Conservation (phyloP, 1,140 invertebrate species). For the Lordiphosa collinella region DNA sequence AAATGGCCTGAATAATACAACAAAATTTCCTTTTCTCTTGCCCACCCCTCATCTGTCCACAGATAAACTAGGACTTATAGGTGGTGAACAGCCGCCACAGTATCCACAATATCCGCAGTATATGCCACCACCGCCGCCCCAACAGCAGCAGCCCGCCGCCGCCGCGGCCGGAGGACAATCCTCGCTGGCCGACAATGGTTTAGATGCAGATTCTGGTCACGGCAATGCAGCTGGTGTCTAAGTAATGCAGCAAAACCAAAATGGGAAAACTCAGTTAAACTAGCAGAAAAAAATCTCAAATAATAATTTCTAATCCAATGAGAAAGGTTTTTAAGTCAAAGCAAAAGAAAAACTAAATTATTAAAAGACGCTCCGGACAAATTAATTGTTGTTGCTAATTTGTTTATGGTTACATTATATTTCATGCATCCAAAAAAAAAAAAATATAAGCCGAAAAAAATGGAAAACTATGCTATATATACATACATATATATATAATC, state of each 20-base stretch:
- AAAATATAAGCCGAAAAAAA: slow-evolving; percentile 15
- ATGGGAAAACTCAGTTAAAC: slow-evolving; percentile 60
- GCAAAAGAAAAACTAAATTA: slow-evolving; percentile 42
- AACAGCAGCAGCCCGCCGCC: slow-evolving; percentile 57
- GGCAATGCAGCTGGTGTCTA: slow-evolving; percentile 42
- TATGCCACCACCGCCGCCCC: slow-evolving; percentile 71
- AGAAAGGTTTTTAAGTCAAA: slow-evolving; percentile 39
- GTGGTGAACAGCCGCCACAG: slow-evolving; percentile 78
- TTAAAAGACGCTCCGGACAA: slow-evolving; percentile 70
- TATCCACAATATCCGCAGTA: slow-evolving; percentile 79
- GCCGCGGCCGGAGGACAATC: slow-evolving; percentile 63
- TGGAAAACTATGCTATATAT: background rate
- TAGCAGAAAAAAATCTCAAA: slow-evolving; percentile 49
- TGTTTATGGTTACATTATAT: slow-evolving; percentile 79
- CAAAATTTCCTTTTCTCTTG: too few relatives aligned
- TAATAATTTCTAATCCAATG: slow-evolving; percentile 51
- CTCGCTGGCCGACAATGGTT: slow-evolving; percentile 53
- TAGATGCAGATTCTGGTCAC: slow-evolving; percentile 16
- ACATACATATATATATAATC: slow-evolving; percentile 17
- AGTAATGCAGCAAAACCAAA: slow-evolving; percentile 35
- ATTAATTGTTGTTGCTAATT: slow-evolving; percentile 73
- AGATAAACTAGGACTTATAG: slow-evolving; percentile 80
- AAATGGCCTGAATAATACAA: too few relatives aligned
- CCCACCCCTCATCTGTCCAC: slow-evolving; percentile 1
- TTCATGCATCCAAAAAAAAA: slow-evolving; percentile 73